Evolutionary conservation across 2,113 vertebrate genomes (phyloP), one percentile per base, ranked within the genome.

Genomic region (Leptosomus discolor): DNA sequence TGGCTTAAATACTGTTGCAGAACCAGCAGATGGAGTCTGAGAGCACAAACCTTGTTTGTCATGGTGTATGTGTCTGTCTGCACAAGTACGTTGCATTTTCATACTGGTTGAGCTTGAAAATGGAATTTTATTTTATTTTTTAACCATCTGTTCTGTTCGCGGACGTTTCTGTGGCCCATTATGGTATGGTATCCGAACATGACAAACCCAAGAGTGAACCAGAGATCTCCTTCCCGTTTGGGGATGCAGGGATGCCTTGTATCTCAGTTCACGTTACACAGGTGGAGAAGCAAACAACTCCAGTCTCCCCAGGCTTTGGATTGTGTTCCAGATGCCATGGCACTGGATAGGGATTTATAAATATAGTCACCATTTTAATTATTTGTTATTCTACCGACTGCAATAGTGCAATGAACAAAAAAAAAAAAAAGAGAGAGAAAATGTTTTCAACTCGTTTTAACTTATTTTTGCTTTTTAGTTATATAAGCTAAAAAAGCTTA

Each of bases 11-110:
- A 8, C 32, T 26, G 30, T 61, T 51, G 61, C 65, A 58, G 91
- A 90, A 24, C 65, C 90, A 87, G 88, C 84, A 96, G 92, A 58
- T 95, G 93, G 95, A 95, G 85, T 37, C 9, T 57, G 65, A 68
- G 89, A 92, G 85, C 87, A 43, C 65, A 48, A 53, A 61, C 36
- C 11, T 11, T 8, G 14, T 24, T 7, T 48, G 61, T 27, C 8
- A 0, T 2, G 26, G 36, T 12, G 2, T 30, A 43, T 53, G 2
- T 15, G 60, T 34, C 41, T 85, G 60, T 37, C 69, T 93, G 74
- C 36, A 13, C 22, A 2, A 48, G 24, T 14, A 15, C 1, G 0
- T 3, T 58, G 20, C 4, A 0, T 39, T 81, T 67, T 67, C 23
- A 2, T 10, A 4, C 26, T 61, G 78, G 8, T 29, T 53, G 74